Percentiles rank a stretch among this genome's conserved stretches.
phyloP scores from a whole-genome alignment of 1,140 invertebrate species.

The Cardiocondyla obscurior region DNA sequence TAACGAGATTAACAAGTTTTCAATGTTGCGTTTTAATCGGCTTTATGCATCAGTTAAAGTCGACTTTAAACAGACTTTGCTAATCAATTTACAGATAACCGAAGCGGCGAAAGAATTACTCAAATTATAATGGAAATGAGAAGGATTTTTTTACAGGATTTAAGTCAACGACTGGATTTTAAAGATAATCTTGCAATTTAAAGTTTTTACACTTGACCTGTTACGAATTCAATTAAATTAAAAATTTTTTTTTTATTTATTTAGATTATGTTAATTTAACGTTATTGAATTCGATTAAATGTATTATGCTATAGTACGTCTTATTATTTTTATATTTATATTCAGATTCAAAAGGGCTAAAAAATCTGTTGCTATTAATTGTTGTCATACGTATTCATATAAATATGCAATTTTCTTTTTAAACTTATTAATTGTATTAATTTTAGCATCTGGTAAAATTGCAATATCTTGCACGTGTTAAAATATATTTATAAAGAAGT shows the following conservation, averaged over 20 bases:
- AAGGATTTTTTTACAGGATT: conserved; percentile 32
- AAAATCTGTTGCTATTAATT: background rate
- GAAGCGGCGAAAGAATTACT: conserved; percentile 38
- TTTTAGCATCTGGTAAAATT: background rate
- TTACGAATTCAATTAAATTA: conserved; percentile 36
- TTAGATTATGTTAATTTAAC: background rate
- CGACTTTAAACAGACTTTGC: conserved; percentile 41
- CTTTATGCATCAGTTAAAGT: conserved; percentile 50
- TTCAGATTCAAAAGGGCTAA: background rate
- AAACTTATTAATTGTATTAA: background rate
- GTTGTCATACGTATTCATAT: background rate
- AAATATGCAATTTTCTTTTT: background rate
- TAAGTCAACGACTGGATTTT: conserved; percentile 42
- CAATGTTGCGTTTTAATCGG: conserved; percentile 44
- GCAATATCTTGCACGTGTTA: background rate
- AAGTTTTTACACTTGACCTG: conserved; percentile 30
- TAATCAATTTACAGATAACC: conserved; percentile 52
- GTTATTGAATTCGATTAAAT: background rate
- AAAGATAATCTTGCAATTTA: conserved; percentile 48
- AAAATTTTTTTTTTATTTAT: background rate
- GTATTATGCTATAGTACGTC: background rate
- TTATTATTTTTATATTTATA: background rate
- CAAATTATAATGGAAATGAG: conserved; percentile 43
- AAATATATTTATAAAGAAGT: background rate
- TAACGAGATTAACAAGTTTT: conserved; percentile 51